Conservation (phyloP, 2,113 vertebrate species). For the Grammomys dolichurus region DNA sequence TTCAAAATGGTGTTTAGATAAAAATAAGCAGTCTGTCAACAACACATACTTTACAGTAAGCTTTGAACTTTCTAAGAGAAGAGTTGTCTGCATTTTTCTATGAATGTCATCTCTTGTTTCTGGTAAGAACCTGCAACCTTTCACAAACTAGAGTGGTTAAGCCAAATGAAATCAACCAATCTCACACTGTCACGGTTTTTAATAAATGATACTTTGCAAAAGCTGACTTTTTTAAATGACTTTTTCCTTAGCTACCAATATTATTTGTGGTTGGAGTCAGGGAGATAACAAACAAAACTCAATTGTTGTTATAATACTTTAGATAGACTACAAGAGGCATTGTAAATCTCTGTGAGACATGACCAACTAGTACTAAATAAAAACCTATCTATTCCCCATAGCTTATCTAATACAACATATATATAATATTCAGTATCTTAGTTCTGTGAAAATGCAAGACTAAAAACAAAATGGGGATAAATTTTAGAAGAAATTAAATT, state of each 20-base stretch:
- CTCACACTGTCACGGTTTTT: not conserved
- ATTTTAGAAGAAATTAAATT: slow-evolving; percentile 39
- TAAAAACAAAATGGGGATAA: not conserved
- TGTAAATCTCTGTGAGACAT: slow-evolving; percentile 8
- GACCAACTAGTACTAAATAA: slow-evolving; percentile 2
- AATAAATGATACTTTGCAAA: not conserved
- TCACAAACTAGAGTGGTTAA: not conserved
- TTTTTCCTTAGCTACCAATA: not conserved
- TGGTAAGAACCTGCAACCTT: not conserved
- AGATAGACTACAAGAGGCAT: not conserved
- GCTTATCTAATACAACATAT: slow-evolving; percentile 7
- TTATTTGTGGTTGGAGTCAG: not conserved
- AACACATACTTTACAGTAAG: slow-evolving; percentile 11
- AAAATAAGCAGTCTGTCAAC: slow-evolving; percentile 10
- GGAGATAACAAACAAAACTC: not conserved
- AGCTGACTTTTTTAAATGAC: not conserved
- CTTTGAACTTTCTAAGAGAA: slow-evolving; percentile 49
- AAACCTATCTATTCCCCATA: not conserved
- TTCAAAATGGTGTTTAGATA: slow-evolving; percentile 44
- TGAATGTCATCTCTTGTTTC: slow-evolving; percentile 19
- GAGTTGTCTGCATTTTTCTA: slow-evolving; percentile 49
- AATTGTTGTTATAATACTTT: not conserved
- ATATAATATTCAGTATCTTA: slow-evolving; percentile 36
- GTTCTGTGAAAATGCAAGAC: slow-evolving; percentile 19
- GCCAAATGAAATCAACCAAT: not conserved